Base-by-base conservation (phyloP, 1,140 invertebrate species). In the Colletes gigas region DNA sequence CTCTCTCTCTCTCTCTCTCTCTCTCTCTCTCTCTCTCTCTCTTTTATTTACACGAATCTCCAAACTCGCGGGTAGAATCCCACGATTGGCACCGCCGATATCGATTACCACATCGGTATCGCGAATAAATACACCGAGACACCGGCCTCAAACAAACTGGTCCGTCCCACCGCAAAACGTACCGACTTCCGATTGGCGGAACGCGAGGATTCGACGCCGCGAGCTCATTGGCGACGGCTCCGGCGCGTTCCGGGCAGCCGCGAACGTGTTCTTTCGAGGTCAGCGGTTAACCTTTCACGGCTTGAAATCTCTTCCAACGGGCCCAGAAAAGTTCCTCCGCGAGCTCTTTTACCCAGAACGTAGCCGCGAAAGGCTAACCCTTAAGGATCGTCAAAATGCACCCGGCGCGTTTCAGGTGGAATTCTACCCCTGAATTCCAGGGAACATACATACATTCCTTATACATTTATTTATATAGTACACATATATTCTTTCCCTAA, bases 391-490 rank as follows among this genome's bases (percentile, higher is more conserved):
- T 30, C 30, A 30, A 30, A 30, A 15, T 21, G 8, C 5, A 14
- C 10, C 41, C 50, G 17, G 47, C 41, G 30, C 67, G 59, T 41
- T 19, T 17, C 14, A 39, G 10, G 50, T 59, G 62, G 72, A 75
- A 84, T 89, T 83, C 81, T 80, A 80, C 66, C 77, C 80, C 63
- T 62, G 52, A 78, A 73, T 65, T 73, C 62, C 60, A 78, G 50
- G 10, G 10, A 8, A 59, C 82, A 83, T 81, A 81, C 63, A 82
- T 69, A 68, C 66, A 65, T 78, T 55, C n/a, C 81, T 76, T 83
- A 82, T 50, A 85, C 74, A 82, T 86, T 63, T 84, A 80, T 81
- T 82, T 83, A 83, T 84, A 86, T 75, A 76, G 55, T 84, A 82
- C 77, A 88, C 67, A 76, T 79, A 69, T 66, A 84, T 30, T 83